A percentile compares a stretch with the other conserved stretches of the same genome.
phyloP scores from a whole-genome alignment of 2,888 invertebrate genomes.

The Thera britannica region DNA sequence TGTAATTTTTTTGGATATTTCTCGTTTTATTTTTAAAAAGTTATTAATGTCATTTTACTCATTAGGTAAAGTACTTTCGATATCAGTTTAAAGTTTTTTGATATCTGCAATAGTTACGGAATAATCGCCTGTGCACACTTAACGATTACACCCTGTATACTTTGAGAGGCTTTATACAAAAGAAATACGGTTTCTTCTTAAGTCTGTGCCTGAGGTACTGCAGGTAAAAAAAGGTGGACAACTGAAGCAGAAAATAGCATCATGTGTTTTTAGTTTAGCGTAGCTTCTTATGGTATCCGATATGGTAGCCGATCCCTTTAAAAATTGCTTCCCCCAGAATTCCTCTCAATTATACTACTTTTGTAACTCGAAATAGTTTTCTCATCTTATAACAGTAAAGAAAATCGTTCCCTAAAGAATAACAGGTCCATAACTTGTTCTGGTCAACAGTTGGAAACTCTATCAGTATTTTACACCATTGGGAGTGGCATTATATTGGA shows the following conservation, averaged over 20 bases:
- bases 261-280: neutral
- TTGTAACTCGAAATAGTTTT: slow-evolving; percentile 23
- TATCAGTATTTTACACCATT: slow-evolving; percentile 38
- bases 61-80: too few species aligned
- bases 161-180: too few species aligned
- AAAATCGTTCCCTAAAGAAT: slow-evolving; percentile 38
- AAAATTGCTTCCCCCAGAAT: neutral
- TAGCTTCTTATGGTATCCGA: neutral
- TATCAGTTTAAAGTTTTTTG: too few species aligned
- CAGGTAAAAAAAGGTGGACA: too few species aligned
- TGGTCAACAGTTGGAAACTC: slow-evolving; percentile 35
- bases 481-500: slow-evolving; percentile 38
- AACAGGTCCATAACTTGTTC: slow-evolving; percentile 21
- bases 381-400: slow-evolving; percentile 30
- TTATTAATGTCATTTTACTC: too few species aligned
- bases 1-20: too few species aligned
- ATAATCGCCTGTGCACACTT: too few species aligned
- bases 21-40: too few species aligned
- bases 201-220: neutral
- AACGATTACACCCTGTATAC: too few species aligned
- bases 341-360: slow-evolving; percentile 1
- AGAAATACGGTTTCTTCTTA: slow-evolving; percentile 23
- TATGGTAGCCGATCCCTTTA: neutral
- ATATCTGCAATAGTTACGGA: too few species aligned
- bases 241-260: too few species aligned